Base-by-base conservation (phyloP, 2,797 vertebrate species). In the Danio tinwini region DNA sequence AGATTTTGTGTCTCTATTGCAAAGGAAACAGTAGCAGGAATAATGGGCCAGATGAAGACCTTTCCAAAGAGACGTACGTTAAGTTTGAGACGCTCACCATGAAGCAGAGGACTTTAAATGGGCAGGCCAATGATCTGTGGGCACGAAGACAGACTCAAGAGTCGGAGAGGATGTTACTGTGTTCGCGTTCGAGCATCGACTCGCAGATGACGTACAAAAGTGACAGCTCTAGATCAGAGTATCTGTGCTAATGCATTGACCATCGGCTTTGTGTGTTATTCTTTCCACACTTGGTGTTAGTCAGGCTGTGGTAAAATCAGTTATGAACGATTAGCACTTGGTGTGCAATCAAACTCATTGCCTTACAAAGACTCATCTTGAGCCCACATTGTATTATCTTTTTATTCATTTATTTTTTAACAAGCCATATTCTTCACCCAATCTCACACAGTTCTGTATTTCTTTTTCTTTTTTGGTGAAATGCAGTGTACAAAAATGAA, bases 81-180 rank as follows among this genome's bases (percentile, higher is more conserved):
- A 96, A 96, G 63, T 99, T 99, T 90, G 97, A 99, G 91, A 98
- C 96, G 0, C 89, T 97, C 0, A 95, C 96, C 0, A 93, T 97
- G 89, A 96, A 96, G 77, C 95, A 96, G 85, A 94, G 94, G 82
- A 88, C 93, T 2, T 65, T 91, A 76, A 91, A 88, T n/a, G 73
- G 82, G 11, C 87, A 90, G 71, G 82, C 92, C 10, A 93, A 92
- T 7, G 96, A 97, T 73, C 92, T 97, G 42, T 99, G 97, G 98
- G 88, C 95, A 10, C 89, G 93, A 40, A 94, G 95, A 78, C 91
- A 93, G 49, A 97, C 94, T 0, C 90, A 93, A 0, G 97, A 98
- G 1, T 96, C 97, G 0, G 96, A 99, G 90, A 93, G 94, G 69
- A 88, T 96, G 91, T 92, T 98, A 2, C 94, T 99, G 39, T 98